Percentiles rank a stretch among this genome's conserved stretches.
Evolutionary conservation across 1,140 invertebrate genomes (phyloP).

Genomic region (Octopus bimaculoides): DNA sequence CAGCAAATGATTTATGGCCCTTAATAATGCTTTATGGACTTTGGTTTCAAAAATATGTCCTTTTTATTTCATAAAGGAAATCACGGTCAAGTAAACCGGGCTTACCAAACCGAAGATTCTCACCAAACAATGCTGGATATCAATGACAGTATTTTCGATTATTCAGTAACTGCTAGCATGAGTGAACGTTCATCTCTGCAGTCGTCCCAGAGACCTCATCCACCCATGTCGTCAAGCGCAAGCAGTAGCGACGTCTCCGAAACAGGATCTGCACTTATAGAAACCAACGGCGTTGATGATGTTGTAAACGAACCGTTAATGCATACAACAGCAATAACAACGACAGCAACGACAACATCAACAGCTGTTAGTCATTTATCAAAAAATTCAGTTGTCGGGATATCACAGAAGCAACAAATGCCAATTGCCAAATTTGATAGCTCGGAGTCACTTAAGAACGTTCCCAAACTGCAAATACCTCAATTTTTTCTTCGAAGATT

Average conservation of each 20-base stretch:
- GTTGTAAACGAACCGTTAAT: too few species aligned
- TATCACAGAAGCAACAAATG: too few species aligned
- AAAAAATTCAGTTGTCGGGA: too few species aligned
- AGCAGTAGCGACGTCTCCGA: not conserved
- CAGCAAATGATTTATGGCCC: too few species aligned
- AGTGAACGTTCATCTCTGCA: not conserved
- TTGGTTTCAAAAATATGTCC: too few species aligned
- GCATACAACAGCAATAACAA: too few species aligned
- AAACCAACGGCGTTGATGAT: not conserved
- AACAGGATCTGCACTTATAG: too few species aligned
- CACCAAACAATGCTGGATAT: not conserved
- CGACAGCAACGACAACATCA: too few species aligned
- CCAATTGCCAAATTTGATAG: too few species aligned
- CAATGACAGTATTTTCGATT: conserved; percentile 12
- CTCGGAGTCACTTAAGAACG: not conserved
- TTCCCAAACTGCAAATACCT: not conserved
- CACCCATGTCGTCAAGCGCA: not conserved
- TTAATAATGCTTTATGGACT: too few species aligned
- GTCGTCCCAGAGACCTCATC: not conserved
- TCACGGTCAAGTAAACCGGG: not conserved
- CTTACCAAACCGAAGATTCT: not conserved
- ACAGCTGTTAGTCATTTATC: too few species aligned
- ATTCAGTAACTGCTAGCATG: not conserved
- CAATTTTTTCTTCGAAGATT: not conserved
- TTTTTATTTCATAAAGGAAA: too few species aligned